Base-by-base conservation (phyloP, 2,888 invertebrate genomes). In the Trissoscelio sp. region DNA sequence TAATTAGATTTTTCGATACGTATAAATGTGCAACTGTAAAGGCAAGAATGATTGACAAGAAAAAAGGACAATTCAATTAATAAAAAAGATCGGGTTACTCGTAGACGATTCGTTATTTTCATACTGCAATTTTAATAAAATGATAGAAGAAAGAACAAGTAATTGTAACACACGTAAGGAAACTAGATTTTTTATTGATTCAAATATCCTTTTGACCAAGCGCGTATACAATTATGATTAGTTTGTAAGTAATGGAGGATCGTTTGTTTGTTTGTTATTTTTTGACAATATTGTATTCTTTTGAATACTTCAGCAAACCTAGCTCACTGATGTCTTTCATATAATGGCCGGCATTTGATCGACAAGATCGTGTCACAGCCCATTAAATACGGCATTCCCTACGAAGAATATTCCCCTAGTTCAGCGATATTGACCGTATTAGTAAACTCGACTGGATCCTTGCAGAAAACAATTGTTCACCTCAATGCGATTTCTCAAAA, bases 311-410 rank as follows among this genome's bases (percentile, higher is more conserved):
- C 72, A 53, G 75, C 75, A 80, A 80, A 75, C 75, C 75, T 80
- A 80, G 74, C 80, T 80, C 80, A 80, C 80, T 80, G 75, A 80
- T 28, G 80, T 80, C 80, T 80, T 80, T 80, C 80, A 80, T 75
- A 72, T 24, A 60, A 66, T 64, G 64, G 80, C 39, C 24, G 70
- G 14, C 74, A 75, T 53, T 58, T 5, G 75, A 75, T 80, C 72
- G 18, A 0, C 12, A 18, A 70, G 72, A 75, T 80, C 74, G 34
- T 58, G 75, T 72, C 80, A 37, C 28, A 51, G 37, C 28, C 66
- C 37, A 75, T 53, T 58, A 46, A 74, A 62, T 51, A 60, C 18
- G 60, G 46, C 75, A 57, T 66, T 75, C 64, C 70, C 28, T 62
- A 51, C 42, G 18, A 57, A 48, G 42, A 57, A 74, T 57, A 28